Conservation (phyloP, 2,888 invertebrate species). For the Lissonota sp. region DNA sequence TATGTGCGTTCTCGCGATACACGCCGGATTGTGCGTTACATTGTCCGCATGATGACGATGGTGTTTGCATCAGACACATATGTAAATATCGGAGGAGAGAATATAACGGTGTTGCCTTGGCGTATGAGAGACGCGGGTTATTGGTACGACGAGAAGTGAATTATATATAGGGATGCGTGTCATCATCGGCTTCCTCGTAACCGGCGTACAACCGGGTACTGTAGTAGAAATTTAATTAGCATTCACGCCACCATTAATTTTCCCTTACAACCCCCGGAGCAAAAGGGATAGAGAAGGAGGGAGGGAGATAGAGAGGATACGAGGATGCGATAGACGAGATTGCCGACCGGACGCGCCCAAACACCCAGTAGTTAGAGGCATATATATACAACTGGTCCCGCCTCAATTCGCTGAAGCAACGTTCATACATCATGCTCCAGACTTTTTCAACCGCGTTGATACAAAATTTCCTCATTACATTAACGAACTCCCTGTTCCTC, state of each 20-base stretch:
- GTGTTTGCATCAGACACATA: neutral
- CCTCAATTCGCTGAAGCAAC: conserved; percentile 44
- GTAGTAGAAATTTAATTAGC: conserved; percentile 62
- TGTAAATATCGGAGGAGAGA: neutral
- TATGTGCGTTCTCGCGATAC: conserved; percentile 19
- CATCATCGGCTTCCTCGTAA: conserved; percentile 52
- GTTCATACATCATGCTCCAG: neutral
- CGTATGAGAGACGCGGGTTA: neutral
- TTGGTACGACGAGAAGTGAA: neutral
- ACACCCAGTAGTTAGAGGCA: conserved; percentile 9
- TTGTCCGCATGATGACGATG: neutral
- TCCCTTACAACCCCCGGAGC: conserved; percentile 43
- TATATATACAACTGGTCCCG: conserved; percentile 42
- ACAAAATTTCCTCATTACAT: conserved; percentile 42
- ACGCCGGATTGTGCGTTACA: conserved; percentile 6
- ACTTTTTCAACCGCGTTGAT: conserved; percentile 29
- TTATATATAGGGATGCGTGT: conserved; percentile 33
- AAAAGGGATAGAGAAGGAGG: neutral
- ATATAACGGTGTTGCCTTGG: neutral
- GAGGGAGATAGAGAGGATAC: neutral
- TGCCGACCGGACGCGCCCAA: conserved; percentile 56
- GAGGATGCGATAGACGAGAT: conserved; percentile 39
- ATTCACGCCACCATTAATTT: conserved; percentile 62
- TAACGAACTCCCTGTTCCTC: conserved; percentile 13
- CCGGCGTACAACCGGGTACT: conserved; percentile 19